These are phyloP conservation scores for Propsilocerus akamusi DNA, from an alignment of 1,140 invertebrate species.

Conservation along the genomic window DNA sequence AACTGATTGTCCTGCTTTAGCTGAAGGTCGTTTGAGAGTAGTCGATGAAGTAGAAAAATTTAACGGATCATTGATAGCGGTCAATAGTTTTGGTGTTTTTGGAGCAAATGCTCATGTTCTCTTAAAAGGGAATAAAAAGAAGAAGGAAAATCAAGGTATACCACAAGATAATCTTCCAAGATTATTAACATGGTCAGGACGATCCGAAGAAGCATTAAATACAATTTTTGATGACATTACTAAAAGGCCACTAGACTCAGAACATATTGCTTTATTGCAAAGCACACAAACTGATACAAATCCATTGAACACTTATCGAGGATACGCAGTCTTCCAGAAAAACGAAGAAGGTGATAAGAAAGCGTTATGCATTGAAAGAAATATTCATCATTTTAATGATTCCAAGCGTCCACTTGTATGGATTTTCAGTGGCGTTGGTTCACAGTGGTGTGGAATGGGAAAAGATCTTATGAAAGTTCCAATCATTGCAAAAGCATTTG, in stretches of 20 bases:
- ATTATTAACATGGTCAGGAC: too few species aligned
- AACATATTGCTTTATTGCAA: slow-evolving; percentile 33
- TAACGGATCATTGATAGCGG: slow-evolving; percentile 36
- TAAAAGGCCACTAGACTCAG: slow-evolving; percentile 32
- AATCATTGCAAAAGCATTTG: too few species aligned
- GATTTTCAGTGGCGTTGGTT: slow-evolving; percentile 81
- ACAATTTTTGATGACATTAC: slow-evolving; percentile 43
- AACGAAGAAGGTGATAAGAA: too few species aligned
- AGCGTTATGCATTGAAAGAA: slow-evolving; percentile 32
- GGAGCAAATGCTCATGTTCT: slow-evolving; percentile 56
- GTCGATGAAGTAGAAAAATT: slow-evolving; percentile 44
- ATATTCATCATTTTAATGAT: slow-evolving; percentile 26
- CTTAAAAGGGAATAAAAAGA: slow-evolving; percentile 34
- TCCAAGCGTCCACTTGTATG: slow-evolving; percentile 53
- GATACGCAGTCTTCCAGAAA: slow-evolving; percentile 31
- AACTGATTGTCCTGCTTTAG: slow-evolving; percentile 44
- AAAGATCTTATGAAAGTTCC: too few species aligned
- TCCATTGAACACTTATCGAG: slow-evolving; percentile 36
- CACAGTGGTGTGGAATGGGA: too few species aligned
- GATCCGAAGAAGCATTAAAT: slow-evolving; percentile 42
- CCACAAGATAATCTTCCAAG: too few species aligned
- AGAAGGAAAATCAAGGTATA: too few species aligned
- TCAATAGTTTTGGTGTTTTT: slow-evolving; percentile 75
- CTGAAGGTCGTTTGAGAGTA: slow-evolving; percentile 47
- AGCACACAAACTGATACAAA: slow-evolving; percentile 31